These are phyloP conservation scores for Callionymus lyra DNA, from an alignment of 2,113 vertebrate genomes.

Conservation along the genomic window DNA sequence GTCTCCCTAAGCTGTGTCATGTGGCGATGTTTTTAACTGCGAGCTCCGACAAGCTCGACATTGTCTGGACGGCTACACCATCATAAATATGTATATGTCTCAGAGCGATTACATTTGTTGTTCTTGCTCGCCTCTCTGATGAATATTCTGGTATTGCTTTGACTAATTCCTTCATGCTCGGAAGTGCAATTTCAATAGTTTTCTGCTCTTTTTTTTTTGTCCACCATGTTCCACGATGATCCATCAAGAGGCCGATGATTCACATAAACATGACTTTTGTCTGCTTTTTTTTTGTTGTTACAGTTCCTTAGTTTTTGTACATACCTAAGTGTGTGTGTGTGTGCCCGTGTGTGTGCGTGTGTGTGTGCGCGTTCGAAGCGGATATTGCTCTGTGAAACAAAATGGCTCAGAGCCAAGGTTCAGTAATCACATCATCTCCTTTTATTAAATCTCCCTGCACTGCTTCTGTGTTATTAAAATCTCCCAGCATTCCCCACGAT, in stretches of 20 bases:
- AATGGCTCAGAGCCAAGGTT: slow-evolving; percentile 81
- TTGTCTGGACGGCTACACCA: slow-evolving; percentile 38
- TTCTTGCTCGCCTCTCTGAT: slow-evolving; percentile 36
- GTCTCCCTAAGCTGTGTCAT: slow-evolving; percentile 48
- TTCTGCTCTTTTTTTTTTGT: background rate
- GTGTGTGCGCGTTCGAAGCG: slow-evolving; percentile 54
- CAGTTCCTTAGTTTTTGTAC: no score
- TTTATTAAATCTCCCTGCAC: slow-evolving; percentile 90
- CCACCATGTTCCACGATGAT: slow-evolving; percentile 12
- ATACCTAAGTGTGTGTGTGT: slow-evolving; percentile 1
- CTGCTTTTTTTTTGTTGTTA: slow-evolving; percentile 48
- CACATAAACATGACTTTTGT: slow-evolving; percentile 54
- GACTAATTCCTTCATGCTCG: no score
- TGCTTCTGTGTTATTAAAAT: slow-evolving; percentile 94
- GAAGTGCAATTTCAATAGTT: background rate
- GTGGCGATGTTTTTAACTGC: slow-evolving; percentile 48
- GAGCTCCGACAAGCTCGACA: slow-evolving; percentile 47
- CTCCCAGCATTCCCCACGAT: slow-evolving; percentile 81
- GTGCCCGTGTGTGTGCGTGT: slow-evolving; percentile 12
- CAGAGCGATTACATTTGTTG: slow-evolving; percentile 40
- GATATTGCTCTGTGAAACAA: slow-evolving; percentile 79
- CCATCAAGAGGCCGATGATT: slow-evolving; percentile 23
- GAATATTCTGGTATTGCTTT: slow-evolving; percentile 26
- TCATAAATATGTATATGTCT: slow-evolving; percentile 54
- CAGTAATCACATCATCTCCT: slow-evolving; percentile 90